Evolutionary conservation across 2,888 invertebrate species (phyloP), one percentile per base, ranked within the genome.

Genomic region (Macaria liturata): DNA sequence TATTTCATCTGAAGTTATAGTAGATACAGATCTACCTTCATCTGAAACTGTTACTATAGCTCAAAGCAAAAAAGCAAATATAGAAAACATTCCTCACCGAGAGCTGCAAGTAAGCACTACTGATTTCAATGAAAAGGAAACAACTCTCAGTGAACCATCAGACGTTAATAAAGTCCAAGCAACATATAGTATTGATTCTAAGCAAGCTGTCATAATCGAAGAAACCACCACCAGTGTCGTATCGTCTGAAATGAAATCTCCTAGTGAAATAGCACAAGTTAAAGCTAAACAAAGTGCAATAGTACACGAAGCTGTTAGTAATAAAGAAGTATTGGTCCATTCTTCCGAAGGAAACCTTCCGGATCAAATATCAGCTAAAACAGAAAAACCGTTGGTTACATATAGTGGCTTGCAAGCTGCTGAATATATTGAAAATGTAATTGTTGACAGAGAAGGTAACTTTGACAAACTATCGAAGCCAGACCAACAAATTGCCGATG

Each of bases 121-220:
- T 9, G 83, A 92, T 62, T 76, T 76, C 32, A 93, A 89, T 61
- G 95, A 95, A 86, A 91, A 88, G 62, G 95, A 95, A 88, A 82
- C 75, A 49, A 49, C 31, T 32, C 62, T 84, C 60, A 57, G 75
- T 55, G 49, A 62, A 46, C 50, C 64, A 42, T 55, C 55, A 2
- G 69, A 66, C 60, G 78, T 81, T 4, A 76, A 67, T 55, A 57
- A 69, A 30, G 72, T 62, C 32, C 65, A 68, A 46, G 86, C 86
- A 20, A 67, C 68, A 9, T 51, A 78, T 1, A 78, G 78, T 59
- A 61, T 88, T 45, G 80, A 84, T 68, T 76, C 86, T 5, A 91
- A 81, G 59, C 81, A 92, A 59, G 91, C 94, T 44, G 66, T 94
- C 57, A 79, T 89, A 34, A 81, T 94, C 47, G 88, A 87, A 69